phyloP scores from a whole-genome alignment of 2,113 vertebrate genomes.

The Ranitomeya variabilis region DNA sequence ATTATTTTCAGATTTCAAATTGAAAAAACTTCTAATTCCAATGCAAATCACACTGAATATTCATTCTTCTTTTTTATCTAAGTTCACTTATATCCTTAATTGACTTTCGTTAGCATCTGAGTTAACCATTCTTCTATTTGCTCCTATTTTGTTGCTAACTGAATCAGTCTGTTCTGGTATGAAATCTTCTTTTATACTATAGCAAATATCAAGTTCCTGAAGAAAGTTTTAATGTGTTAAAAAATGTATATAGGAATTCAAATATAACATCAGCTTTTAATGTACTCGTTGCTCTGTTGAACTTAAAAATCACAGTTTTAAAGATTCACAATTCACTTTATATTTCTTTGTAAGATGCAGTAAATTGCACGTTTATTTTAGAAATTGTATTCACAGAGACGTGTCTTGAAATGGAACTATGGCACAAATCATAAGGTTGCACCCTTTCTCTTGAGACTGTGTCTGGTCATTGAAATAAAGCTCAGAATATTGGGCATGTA shows the following conservation, averaged over 20 bases:
- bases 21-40: no score
- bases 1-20: no score
- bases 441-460: constrained; percentile 42
- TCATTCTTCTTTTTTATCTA: no score
- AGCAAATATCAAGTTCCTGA: background rate
- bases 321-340: background rate
- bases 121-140: no score
- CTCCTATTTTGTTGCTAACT: no score
- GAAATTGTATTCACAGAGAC: background rate
- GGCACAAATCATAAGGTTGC: constrained; percentile 41
- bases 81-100: no score
- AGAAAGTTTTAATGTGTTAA: no score
- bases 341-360: background rate
- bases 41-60: no score
- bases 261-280: no score
- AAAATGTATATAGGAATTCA: no score
- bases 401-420: constrained; percentile 26
- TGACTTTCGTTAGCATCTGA: no score
- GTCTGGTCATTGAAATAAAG: constrained; percentile 43
- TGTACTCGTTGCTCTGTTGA: no score
- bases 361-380: background rate
- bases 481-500: constrained; percentile 4
- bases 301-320: background rate
- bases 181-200: background rate
- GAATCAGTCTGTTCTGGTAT: background rate